phyloP scores from a whole-genome alignment of 64 coral and sea anemone genomes.

The Hydrozoanthus tunicans region DNA sequence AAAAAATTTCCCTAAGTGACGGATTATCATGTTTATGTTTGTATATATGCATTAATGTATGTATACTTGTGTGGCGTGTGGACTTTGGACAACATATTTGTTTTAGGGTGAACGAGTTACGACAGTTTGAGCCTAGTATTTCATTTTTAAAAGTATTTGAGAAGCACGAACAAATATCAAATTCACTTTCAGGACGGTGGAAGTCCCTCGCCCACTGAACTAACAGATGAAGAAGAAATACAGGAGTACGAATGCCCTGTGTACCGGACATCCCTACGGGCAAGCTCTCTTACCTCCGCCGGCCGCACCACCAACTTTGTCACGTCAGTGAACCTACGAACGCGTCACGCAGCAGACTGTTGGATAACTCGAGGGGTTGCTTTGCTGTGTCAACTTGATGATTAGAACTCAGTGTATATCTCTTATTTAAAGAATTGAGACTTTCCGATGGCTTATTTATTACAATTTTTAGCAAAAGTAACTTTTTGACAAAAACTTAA shows the following conservation, averaged over 20 bases:
- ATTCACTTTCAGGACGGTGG: slow-evolving; percentile 2
- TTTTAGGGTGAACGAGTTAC: too few species aligned
- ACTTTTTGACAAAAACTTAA: background rate
- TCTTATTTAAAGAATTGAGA: background rate
- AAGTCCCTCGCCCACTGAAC: slow-evolving; percentile 18
- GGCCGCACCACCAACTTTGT: slow-evolving; percentile 89
- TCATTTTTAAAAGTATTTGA: too few species aligned
- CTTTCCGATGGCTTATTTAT: background rate
- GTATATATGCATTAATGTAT: too few species aligned
- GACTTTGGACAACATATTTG: too few species aligned
- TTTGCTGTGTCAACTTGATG: slow-evolving; percentile 86
- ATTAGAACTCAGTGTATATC: slow-evolving; percentile 1
- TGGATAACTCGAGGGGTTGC: slow-evolving; percentile 99
- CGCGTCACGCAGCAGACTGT: slow-evolving; percentile 70
- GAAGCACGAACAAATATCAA: background rate
- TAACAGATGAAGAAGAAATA: slow-evolving; percentile 58
- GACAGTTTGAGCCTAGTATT: too few species aligned
- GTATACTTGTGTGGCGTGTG: too few species aligned
- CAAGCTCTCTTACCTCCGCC: slow-evolving; percentile 83
- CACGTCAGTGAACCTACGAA: slow-evolving; percentile 77
- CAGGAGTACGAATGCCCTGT: slow-evolving; percentile 83
- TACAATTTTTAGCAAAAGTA: slow-evolving; percentile 24
- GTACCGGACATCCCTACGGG: slow-evolving; percentile 88
- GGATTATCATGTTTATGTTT: too few species aligned
- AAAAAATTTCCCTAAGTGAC: background rate